Base-by-base conservation (phyloP, 92 coral and sea anemone genomes). In the Blastomussa wellsi region DNA sequence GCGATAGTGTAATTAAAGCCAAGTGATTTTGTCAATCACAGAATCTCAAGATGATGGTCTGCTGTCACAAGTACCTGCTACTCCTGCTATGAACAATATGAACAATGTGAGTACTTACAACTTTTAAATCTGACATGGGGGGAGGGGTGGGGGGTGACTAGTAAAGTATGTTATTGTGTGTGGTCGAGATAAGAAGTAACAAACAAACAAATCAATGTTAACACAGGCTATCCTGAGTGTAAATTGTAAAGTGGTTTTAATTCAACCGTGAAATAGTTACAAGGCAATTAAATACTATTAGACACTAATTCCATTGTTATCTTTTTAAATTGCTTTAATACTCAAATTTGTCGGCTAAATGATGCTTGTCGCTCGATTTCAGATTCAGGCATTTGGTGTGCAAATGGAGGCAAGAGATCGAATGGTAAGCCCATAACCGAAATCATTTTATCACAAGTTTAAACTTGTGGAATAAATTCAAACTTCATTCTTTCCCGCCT, bases 311-410 rank as follows among this genome's bases (percentile, higher is more conserved):
- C n/a, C n/a, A n/a, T n/a, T n/a, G n/a, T n/a, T n/a, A n/a, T 0
- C 12, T 70, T 7, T 70, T 14, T 48, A 36, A 26, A 38, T 15
- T 36, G 16, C 5, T 36, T 16, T 22, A 17, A 70, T 2, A 36
- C 47, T 4, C n/a, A 10, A 68, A 68, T 33, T 70, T 36, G 44
- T 5, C 75, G 19, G n/a, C 19, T 70, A 7, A 35, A 35, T 70
- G 11, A 70, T 35, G 36, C 22, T 20, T 44, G 36, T 82, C 36
- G 24, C 20, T 44, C 15, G 1, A 20, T 49, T 38, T 51, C 64
- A 83, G 87, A 24, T 60, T 77, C 80, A 74, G 60, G 29, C 73
- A 31, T 83, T 83, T 83, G 87, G 87, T 59, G 81, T 42, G 7
- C 74, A 83, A 32, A 62, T 31, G 32, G 87, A 74, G 33, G 48